A percentile compares a stretch with the other conserved stretches of the same genome.
Conservation (phyloP, 2,113 vertebrate genomes). For the Strix uralensis region DNA sequence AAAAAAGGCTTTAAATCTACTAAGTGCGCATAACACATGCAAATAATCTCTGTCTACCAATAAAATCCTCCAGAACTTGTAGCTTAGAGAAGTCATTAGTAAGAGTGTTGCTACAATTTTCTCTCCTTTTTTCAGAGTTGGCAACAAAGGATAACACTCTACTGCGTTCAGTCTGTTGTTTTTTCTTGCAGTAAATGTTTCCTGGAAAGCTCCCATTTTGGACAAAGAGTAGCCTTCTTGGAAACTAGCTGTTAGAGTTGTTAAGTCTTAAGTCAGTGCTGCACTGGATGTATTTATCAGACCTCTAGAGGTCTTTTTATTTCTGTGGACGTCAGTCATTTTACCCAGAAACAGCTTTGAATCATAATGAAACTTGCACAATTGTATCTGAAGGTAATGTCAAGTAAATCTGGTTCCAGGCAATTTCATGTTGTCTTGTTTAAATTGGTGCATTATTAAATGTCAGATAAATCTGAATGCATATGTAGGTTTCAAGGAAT, state of each 20-base stretch:
- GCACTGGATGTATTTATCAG: background rate
- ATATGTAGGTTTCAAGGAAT: background rate
- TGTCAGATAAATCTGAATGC: background rate
- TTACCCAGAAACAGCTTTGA: background rate
- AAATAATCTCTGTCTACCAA: background rate
- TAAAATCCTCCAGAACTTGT: background rate
- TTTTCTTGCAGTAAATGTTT: background rate
- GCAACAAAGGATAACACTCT: background rate
- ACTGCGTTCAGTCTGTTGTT: background rate
- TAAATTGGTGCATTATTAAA: background rate
- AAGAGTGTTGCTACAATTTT: background rate
- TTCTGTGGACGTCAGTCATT: background rate
- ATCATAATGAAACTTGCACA: background rate
- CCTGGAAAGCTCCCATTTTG: background rate
- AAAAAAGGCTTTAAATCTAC: background rate
- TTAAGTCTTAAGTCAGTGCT: background rate
- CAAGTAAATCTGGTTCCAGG: background rate
- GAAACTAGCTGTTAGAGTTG: background rate
- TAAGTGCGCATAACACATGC: background rate
- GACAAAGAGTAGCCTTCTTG: background rate
- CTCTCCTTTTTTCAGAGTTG: background rate
- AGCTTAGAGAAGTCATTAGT: background rate
- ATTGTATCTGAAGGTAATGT: background rate
- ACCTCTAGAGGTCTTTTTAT: background rate
- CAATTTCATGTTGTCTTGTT: background rate